Conservation (phyloP, 2,113 vertebrate genomes). For the Cygnus atratus region DNA sequence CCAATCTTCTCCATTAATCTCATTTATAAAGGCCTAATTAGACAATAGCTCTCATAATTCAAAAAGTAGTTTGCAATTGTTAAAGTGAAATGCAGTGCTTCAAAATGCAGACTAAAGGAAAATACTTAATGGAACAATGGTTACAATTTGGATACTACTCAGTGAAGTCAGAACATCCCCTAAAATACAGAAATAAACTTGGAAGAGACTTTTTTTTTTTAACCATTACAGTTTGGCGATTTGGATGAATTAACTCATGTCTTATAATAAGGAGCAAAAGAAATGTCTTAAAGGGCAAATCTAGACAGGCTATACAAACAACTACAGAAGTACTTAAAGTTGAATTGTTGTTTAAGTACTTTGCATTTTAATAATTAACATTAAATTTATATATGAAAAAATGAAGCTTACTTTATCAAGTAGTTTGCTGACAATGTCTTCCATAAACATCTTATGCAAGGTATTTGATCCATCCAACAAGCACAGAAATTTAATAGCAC, state of each 20-base stretch:
- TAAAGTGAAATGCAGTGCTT: neutral
- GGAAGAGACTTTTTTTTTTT: neutral
- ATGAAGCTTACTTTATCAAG: conserved; percentile 84
- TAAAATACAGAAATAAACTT: neutral
- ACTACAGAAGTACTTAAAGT: neutral
- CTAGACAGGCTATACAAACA: neutral
- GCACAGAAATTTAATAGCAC: conserved; percentile 87
- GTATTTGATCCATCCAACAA: conserved; percentile 79
- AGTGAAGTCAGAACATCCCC: neutral
- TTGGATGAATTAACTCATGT: neutral
- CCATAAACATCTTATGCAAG: conserved; percentile 82
- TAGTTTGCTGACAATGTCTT: conserved; percentile 82
- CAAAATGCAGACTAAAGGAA: neutral
- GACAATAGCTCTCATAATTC: neutral
- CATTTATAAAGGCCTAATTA: neutral
- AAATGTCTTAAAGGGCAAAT: rapidly evolving
- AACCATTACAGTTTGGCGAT: neutral
- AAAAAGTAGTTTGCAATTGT: neutral
- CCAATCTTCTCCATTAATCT: neutral
- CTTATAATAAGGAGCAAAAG: rapidly evolving
- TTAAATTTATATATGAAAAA: neutral
- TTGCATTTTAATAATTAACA: neutral
- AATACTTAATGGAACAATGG: neutral
- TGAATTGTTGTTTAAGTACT: neutral
- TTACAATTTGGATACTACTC: neutral